Evolutionary conservation across 2,797 vertebrate species (phyloP), one percentile per base, ranked within the genome.

Genomic region (Gambusia yucatana): DNA sequence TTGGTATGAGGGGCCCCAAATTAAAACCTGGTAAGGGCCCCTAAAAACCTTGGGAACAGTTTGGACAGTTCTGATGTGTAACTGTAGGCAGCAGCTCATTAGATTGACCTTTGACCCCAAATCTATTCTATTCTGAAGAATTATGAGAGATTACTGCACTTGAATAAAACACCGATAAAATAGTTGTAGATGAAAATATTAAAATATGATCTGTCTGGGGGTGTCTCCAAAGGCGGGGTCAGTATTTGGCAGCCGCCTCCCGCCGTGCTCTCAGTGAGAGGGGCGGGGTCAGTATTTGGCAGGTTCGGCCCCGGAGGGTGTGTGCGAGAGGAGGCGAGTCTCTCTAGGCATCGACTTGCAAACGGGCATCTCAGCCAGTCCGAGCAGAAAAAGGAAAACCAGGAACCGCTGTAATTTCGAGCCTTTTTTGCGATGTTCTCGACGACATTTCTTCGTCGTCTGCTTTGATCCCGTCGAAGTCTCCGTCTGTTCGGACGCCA

Each of bases 211-310:
- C 36, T 41, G 36, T 61, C 28, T 33, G 28, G 6, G 59, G 59
- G 30, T 36, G 59, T 25, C 20, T 67, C 9, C 61, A 20, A 13
- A 65, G 61, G 57, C 17, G 48, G 48, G 17, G 47, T 47, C 36
- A 39, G 5, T 88, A 78, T 93, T 90, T 90, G 84, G 90, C 92
- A 89, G 87, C 79, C 73, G 83, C 33, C 82, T 77, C 83, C 80
- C 72, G 59, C 80, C 79, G 82, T 81, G 81, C 3, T 85, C 79
- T 57, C 77, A 74, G 75, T 78, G 61, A 50, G 46, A 72, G 91
- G 86, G 96, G 95, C 93, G 95, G 93, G 90, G 93, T 86, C 87
- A 92, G 72, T 84, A 82, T 95, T 92, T 94, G 94, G 94, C 95
- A 95, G 94, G 87, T 92, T 91, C 72, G 84, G 91, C 87, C 85